These are phyloP conservation scores for Venusia cambrica DNA, from an alignment of 2,888 invertebrate species.

Conservation along the genomic window DNA sequence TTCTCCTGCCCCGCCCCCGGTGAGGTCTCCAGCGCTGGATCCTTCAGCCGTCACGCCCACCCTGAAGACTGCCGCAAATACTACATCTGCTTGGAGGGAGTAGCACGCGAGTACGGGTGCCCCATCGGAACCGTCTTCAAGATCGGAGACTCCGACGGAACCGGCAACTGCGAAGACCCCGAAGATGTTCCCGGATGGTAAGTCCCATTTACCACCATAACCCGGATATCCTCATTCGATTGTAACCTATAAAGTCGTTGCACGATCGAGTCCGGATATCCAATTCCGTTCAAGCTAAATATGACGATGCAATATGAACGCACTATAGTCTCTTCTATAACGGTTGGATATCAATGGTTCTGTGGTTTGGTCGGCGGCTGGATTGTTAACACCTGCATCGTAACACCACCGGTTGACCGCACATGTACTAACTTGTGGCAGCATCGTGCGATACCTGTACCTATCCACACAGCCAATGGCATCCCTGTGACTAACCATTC, in stretches of 20 bases:
- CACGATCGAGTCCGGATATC: constrained; percentile 41
- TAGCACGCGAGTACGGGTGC: constrained; percentile 96
- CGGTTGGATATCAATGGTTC: constrained; percentile 55
- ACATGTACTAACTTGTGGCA: constrained; percentile 29
- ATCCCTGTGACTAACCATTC: constrained; percentile 76
- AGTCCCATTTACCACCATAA: constrained; percentile 62
- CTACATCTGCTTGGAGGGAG: constrained; percentile 95
- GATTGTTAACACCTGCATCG: constrained; percentile 53
- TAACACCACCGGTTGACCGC: constrained; percentile 32
- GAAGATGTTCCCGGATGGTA: constrained; percentile 98
- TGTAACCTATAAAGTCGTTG: constrained; percentile 17
- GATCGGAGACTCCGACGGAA: constrained; percentile 94
- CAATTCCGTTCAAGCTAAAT: constrained; percentile 57
- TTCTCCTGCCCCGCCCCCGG: constrained; percentile 92
- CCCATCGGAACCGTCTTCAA: constrained; percentile 98
- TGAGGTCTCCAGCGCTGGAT: constrained; percentile 90
- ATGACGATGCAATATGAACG: constrained; percentile 56
- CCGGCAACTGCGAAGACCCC: constrained; percentile 96
- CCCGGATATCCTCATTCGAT: constrained; percentile 33
- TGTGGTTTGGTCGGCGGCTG: constrained; percentile 53
- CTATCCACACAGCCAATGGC: constrained; percentile 57
- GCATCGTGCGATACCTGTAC: constrained; percentile 43
- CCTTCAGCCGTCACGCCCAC: constrained; percentile 97
- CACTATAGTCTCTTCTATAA: constrained; percentile 48
- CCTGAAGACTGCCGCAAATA: constrained; percentile 97